A percentile compares a stretch with the other conserved stretches of the same genome.
Evolutionary conservation across 2,888 invertebrate species (phyloP).

Genomic region (Macrophya annulata): DNA sequence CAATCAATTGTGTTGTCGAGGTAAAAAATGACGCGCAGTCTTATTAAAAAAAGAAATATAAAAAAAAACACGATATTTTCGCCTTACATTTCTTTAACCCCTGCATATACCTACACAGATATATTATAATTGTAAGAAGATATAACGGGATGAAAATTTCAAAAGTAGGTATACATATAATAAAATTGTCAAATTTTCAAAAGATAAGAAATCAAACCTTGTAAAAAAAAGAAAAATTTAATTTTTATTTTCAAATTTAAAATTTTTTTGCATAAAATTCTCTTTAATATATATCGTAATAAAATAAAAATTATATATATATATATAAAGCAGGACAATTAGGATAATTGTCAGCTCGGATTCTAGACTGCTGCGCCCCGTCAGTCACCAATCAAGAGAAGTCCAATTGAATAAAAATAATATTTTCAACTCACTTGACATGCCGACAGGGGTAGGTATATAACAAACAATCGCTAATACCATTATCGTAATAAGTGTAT

Average conservation of each 20-base stretch:
- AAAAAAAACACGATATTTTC: not conserved
- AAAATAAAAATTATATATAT: not conserved
- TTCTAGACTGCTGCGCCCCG: not conserved
- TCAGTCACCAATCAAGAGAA: constrained; percentile 46
- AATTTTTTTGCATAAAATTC: not conserved
- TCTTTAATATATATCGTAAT: not conserved
- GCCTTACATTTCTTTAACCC: not conserved
- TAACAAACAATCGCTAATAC: constrained; percentile 47
- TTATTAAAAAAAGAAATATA: not conserved
- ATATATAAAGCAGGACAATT: not conserved
- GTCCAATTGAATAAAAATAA: constrained; percentile 47
- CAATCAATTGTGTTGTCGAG: constrained; percentile 47
- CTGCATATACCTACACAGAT: not conserved
- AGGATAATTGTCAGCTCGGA: not conserved
- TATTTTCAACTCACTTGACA: constrained; percentile 41
- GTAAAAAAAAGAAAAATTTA: not conserved
- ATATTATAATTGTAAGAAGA: not conserved
- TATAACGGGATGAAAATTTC: not conserved
- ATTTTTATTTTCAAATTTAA: not conserved
- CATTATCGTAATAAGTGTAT: constrained; percentile 45
- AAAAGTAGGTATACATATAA: too few relatives aligned
- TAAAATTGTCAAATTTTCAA: not conserved
- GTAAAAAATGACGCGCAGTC: not conserved
- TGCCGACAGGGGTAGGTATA: not conserved
- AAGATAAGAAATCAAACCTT: not conserved